Evolutionary conservation across 2,888 invertebrate species (phyloP), one percentile per base, ranked within the genome.

Genomic region (Hesperia comma): DNA sequence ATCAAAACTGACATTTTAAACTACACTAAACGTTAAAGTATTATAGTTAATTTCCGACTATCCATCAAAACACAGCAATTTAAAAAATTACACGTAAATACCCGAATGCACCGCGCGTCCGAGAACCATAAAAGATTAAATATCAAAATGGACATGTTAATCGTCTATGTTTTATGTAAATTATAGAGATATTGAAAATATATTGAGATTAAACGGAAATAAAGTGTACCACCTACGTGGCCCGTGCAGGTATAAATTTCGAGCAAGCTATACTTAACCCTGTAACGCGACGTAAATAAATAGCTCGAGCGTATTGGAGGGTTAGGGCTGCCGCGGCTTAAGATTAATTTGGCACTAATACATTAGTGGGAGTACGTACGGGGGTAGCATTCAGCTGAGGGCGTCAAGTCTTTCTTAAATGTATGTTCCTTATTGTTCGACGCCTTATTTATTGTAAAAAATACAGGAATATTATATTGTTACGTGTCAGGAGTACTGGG

Each of bases 241-340:
- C 15, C 55, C 53, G 64, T 68, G 68, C 62, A 69, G 72, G 74
- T 77, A 84, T 84, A 83, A 83, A 85, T 84, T 83, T 75, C 69
- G 74, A 74, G 76, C 78, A 82, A 79, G 84, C 79, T 80, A 83
- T 81, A 86, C 82, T 86, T 86, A 84, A 79, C 75, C 78, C 74
- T 74, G 75, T 77, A 81, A 79, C 77, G 82, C 76, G 69, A 72
- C 73, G 81, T 83, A 84, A 85, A 87, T 85, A 87, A 84, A 84
- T 83, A 82, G 78, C 75, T 73, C 71, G 71, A 64, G 71, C 70
- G 74, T 78, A 79, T 77, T 75, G 76, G 77, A 70, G 71, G 67
- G 56, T 63, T 66, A 82, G 82, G 85, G 84, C 68, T 83, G 79
- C 60, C 73, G 40, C 51, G 19, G 55, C 43, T 21, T 41, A 49